Percentiles rank a stretch among this genome's conserved stretches.
phyloP scores from a whole-genome alignment of 2,113 vertebrate genomes.

The Pseudorhombus dupliciocellatus region DNA sequence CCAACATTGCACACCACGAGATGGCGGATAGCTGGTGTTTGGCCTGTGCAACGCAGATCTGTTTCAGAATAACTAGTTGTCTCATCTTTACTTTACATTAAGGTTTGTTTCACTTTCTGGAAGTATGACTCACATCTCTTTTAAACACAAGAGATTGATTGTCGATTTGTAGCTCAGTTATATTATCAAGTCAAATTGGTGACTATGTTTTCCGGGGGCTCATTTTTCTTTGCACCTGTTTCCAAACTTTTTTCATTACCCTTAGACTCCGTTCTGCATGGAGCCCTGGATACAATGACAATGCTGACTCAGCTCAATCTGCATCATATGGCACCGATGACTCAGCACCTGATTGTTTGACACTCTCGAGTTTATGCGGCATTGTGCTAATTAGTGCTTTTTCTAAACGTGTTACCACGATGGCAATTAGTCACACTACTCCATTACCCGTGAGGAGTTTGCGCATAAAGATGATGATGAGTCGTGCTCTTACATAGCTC shows the following conservation, averaged over 20 bases:
- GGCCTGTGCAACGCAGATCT: neutral
- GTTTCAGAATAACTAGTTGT: neutral
- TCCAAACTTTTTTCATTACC: constrained; percentile 1
- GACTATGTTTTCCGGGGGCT: neutral
- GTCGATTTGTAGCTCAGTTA: neutral
- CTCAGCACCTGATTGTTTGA: constrained; percentile 15
- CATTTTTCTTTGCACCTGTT: neutral
- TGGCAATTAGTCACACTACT: constrained; percentile 21
- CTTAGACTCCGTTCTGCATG: neutral
- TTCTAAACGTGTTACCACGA: constrained; percentile 6
- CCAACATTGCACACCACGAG: neutral
- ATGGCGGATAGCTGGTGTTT: constrained; percentile 18
- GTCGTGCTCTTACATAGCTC: neutral
- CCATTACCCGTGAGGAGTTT: constrained; percentile 12
- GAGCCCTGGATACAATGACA: neutral
- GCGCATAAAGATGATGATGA: neutral
- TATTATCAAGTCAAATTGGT: neutral
- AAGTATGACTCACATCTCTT: neutral
- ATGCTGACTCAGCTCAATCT: constrained; percentile 1
- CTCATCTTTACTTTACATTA: neutral
- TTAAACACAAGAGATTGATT: neutral
- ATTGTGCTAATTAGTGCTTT: constrained; percentile 25
- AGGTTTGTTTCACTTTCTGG: too few relatives aligned
- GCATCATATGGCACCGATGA: constrained; percentile 3
- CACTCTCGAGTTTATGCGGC: neutral